Conservation (phyloP, 2,113 vertebrate species). For the Pseudorasbora parva region DNA sequence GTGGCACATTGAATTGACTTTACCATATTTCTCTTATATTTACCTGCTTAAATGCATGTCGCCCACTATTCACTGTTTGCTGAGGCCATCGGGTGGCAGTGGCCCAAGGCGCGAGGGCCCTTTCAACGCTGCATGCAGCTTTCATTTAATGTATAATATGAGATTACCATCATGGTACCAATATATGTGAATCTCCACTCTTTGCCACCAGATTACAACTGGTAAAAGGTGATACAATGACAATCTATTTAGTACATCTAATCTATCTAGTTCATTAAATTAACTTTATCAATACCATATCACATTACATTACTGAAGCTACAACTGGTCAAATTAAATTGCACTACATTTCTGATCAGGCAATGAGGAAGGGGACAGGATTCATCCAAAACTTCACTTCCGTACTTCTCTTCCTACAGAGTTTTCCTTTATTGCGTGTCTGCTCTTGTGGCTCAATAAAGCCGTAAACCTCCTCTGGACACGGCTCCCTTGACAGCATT, state of each 20-base stretch:
- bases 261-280: neutral
- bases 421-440: neutral
- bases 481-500: constrained; percentile 14
- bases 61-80: too few species aligned
- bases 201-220: neutral
- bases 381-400: neutral
- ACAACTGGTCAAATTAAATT: neutral
- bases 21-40: too few species aligned
- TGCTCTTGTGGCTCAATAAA: neutral
- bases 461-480: constrained; percentile 8
- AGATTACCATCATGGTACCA: neutral
- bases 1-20: too few species aligned
- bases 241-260: neutral
- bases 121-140: too few species aligned
- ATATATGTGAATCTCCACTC: neutral
- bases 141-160: too few species aligned
- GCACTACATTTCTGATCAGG: neutral
- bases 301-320: neutral
- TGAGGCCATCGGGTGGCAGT: too few species aligned
- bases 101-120: too few species aligned
- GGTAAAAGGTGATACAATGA: neutral
- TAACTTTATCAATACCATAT: neutral
- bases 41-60: too few species aligned
- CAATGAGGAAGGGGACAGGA: neutral
- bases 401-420: neutral